These are phyloP conservation scores for Andrena dorsata DNA, from an alignment of 2,888 invertebrate species.

Conservation along the genomic window DNA sequence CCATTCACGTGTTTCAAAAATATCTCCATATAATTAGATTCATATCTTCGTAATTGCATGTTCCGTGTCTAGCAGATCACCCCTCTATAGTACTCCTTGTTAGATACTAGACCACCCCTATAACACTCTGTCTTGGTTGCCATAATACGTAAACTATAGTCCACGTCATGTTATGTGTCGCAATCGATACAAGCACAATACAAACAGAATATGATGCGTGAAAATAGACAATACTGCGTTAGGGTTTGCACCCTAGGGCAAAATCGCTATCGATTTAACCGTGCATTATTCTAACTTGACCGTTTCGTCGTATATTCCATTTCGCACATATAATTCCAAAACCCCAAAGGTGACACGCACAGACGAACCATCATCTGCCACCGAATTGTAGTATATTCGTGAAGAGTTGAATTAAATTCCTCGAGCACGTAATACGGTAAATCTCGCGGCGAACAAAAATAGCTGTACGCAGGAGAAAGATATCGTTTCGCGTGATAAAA, in stretches of 20 bases:
- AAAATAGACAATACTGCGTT: not conserved
- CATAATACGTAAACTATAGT: conserved; percentile 1
- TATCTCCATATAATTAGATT: not conserved
- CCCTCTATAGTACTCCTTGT: not conserved
- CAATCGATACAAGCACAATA: not conserved
- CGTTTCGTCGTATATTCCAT: too few species aligned
- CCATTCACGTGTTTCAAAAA: not conserved
- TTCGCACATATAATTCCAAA: not conserved
- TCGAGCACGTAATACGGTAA: conserved; percentile 6
- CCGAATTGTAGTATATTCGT: conserved; percentile 7
- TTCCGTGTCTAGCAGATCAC: conserved; percentile 7
- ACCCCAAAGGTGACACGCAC: not conserved
- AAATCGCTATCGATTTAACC: not conserved
- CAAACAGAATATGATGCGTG: not conserved
- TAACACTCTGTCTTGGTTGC: conserved; percentile 4
- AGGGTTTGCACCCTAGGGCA: not conserved
- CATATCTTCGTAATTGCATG: not conserved
- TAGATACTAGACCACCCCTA: not conserved
- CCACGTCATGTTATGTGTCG: conserved; percentile 1
- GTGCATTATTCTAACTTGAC: not conserved
- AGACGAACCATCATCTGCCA: conserved; percentile 1
- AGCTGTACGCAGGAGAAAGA: conserved; percentile 1
- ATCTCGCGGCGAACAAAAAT: conserved; percentile 30
- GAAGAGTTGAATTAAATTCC: conserved; percentile 23
- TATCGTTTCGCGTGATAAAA: conserved; percentile 38